Evolutionary conservation across 2,888 invertebrate genomes (phyloP).

Genomic region (Heliothis peltigera): DNA sequence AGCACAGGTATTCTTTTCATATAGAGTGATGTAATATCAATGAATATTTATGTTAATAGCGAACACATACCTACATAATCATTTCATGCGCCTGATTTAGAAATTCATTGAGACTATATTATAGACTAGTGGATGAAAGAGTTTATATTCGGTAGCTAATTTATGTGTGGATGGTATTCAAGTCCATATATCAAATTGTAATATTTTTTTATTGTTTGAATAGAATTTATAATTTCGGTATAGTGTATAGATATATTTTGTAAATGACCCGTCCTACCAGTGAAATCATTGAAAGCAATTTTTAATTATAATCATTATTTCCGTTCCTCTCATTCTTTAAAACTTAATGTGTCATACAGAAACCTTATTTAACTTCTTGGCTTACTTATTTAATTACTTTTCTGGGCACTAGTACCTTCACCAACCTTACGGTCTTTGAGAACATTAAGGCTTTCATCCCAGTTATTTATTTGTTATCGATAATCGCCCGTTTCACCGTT

Average conservation of each 20-base stretch:
- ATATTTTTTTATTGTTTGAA: slow-evolving; percentile 14
- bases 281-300: not conserved
- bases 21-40: slow-evolving; percentile 56
- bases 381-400: too few species aligned
- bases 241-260: not conserved
- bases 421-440: slow-evolving; percentile 6
- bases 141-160: slow-evolving; percentile 39
- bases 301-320: slow-evolving; percentile 2
- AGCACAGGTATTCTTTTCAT: slow-evolving; percentile 66
- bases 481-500: slow-evolving; percentile 40
- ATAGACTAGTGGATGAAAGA: slow-evolving; percentile 10
- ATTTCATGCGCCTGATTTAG: slow-evolving; percentile 40
- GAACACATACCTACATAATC: slow-evolving; percentile 43
- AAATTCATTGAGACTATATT: slow-evolving; percentile 39
- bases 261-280: not conserved
- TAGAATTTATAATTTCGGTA: slow-evolving; percentile 1
- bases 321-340: too few species aligned
- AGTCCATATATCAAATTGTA: slow-evolving; percentile 21
- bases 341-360: too few species aligned
- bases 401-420: not conserved
- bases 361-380: too few species aligned
- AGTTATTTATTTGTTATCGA: slow-evolving; percentile 46
- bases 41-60: slow-evolving; percentile 56
- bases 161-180: slow-evolving; percentile 19
- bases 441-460: slow-evolving; percentile 23